Percentiles rank a stretch among this genome's conserved stretches.
These are phyloP conservation scores for Hedychridium roseum DNA, from an alignment of 2,888 invertebrate genomes.

Conservation along the genomic window DNA sequence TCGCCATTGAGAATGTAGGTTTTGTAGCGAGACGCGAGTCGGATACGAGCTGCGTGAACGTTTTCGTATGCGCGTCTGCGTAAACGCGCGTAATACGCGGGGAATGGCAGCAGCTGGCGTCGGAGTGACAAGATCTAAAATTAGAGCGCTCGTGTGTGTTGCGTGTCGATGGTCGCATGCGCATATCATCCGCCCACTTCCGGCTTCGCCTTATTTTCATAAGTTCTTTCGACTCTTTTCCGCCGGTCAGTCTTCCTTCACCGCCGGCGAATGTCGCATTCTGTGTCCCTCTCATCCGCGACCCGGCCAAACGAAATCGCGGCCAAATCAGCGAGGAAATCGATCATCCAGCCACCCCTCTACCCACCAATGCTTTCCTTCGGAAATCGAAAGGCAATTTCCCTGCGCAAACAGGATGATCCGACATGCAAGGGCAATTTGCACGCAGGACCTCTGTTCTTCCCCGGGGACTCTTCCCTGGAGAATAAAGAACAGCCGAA, in stretches of 20 bases:
- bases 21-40: too few relatives aligned
- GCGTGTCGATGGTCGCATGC: constrained; percentile 63
- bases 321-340: too few relatives aligned
- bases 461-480: too few relatives aligned
- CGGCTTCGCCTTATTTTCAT: constrained; percentile 62
- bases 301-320: too few relatives aligned
- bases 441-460: too few relatives aligned
- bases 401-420: too few relatives aligned
- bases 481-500: too few relatives aligned
- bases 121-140: constrained; percentile 63
- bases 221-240: constrained; percentile 58
- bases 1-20: too few relatives aligned
- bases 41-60: neutral
- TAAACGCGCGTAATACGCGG: constrained; percentile 60
- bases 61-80: constrained; percentile 39
- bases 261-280: neutral
- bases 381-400: too few relatives aligned
- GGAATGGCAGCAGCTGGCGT: constrained; percentile 60
- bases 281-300: constrained; percentile 1
- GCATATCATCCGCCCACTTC: constrained; percentile 61
- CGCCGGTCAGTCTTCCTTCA: constrained; percentile 4
- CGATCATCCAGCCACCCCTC: too few relatives aligned
- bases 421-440: too few relatives aligned
- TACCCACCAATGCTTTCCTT: too few relatives aligned
- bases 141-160: constrained; percentile 60